These are phyloP conservation scores for Ochropleura plecta DNA, from an alignment of 2,888 invertebrate genomes.

Conservation along the genomic window DNA sequence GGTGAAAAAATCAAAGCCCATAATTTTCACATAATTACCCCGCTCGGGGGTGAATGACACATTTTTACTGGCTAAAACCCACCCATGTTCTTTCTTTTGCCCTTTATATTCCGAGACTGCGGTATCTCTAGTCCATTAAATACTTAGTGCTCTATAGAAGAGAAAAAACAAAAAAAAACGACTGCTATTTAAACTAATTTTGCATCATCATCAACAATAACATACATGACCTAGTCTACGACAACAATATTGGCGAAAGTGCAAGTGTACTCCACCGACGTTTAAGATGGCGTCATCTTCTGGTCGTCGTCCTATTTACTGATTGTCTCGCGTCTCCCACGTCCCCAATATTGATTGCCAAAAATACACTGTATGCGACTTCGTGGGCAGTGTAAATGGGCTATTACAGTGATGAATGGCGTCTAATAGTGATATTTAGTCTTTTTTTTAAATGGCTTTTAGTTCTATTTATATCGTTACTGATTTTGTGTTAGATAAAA, in stretches of 20 bases:
- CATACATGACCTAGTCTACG: constrained; percentile 19
- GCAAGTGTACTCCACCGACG: constrained; percentile 22
- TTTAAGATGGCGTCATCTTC: constrained; percentile 13
- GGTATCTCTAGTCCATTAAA: too few species aligned
- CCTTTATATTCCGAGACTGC: too few species aligned
- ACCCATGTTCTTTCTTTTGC: too few species aligned
- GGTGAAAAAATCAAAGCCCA: neutral
- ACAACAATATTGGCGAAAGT: constrained; percentile 14
- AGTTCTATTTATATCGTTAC: constrained; percentile 10
- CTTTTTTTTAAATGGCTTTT: neutral
- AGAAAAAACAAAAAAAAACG: too few species aligned
- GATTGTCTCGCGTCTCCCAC: constrained; percentile 35
- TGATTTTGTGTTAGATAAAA: constrained; percentile 11
- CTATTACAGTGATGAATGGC: constrained; percentile 27
- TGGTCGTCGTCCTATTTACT: constrained; percentile 43
- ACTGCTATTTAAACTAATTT: too few species aligned
- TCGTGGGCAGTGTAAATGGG: constrained; percentile 15
- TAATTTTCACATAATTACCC: neutral
- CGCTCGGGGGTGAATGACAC: too few species aligned
- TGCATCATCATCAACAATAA: neutral
- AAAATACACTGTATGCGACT: constrained; percentile 46
- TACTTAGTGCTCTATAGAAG: neutral
- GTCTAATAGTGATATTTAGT: constrained; percentile 19
- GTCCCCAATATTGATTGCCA: constrained; percentile 34
- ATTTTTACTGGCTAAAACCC: too few species aligned